Evolutionary conservation across 2,888 invertebrate genomes (phyloP).

Genomic region (Teleogryllus oceanicus): DNA sequence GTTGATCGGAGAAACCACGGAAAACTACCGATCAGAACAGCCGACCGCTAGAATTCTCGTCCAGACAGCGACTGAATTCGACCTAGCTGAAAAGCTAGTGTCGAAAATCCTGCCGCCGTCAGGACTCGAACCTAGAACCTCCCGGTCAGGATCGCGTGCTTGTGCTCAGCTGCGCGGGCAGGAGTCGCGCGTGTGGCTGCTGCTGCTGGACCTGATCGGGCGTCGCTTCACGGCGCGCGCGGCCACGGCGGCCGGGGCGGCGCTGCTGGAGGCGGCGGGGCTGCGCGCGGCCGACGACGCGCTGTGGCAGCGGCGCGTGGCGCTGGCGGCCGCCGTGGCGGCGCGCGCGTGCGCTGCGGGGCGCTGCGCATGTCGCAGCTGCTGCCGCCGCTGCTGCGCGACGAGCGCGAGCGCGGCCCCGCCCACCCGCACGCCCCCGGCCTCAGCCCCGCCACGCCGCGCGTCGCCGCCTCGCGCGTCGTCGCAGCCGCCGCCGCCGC

Average conservation of each 20-base stretch:
- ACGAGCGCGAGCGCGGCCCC: constrained; percentile 52
- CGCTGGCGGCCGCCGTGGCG: constrained; percentile 72
- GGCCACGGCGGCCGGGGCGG: constrained; percentile 37
- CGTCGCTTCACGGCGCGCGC: constrained; percentile 52
- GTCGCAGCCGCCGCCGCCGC: constrained; percentile 39
- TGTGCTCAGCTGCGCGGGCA: constrained; percentile 28
- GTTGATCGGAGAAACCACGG: too few species aligned
- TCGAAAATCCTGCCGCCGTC: too few species aligned
- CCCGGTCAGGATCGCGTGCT: too few species aligned
- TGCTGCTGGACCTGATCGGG: constrained; percentile 67
- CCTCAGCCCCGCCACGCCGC: constrained; percentile 70
- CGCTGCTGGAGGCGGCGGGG: constrained; percentile 32
- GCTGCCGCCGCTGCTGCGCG: constrained; percentile 67
- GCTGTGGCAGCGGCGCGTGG: constrained; percentile 63
- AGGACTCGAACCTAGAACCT: too few species aligned
- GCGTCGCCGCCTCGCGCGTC: constrained; percentile 62
- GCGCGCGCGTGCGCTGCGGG: constrained; percentile 69
- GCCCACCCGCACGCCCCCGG: constrained; percentile 63
- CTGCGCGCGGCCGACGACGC: constrained; percentile 56
- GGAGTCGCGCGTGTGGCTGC: constrained; percentile 56
- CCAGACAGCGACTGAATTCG: too few species aligned
- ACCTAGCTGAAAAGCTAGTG: too few species aligned
- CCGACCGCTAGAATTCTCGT: too few species aligned
- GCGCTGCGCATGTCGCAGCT: constrained; percentile 65
- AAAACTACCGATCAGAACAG: too few species aligned